Conservation (phyloP, 2,888 invertebrate genomes). For the Aphodius granarius region DNA sequence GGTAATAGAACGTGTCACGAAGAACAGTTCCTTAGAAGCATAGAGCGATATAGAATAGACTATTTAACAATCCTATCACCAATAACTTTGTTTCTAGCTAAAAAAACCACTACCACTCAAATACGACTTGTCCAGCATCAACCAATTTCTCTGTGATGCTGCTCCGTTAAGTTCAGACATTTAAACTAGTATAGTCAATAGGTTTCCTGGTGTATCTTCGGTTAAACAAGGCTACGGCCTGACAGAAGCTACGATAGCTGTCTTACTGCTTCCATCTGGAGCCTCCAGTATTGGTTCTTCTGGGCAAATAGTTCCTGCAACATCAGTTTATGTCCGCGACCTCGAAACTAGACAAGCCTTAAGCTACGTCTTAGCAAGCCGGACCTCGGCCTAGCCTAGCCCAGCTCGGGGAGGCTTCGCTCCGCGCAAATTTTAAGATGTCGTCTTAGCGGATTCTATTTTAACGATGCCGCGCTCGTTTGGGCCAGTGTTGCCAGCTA, state of each 20-base stretch:
- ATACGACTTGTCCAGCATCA: slow-evolving; percentile 54
- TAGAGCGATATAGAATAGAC: slow-evolving; percentile 58
- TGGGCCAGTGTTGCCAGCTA: too few relatives aligned
- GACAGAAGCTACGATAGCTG: slow-evolving; percentile 71
- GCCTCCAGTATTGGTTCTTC: slow-evolving; percentile 61
- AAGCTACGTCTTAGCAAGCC: too few relatives aligned
- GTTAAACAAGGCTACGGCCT: slow-evolving; percentile 70
- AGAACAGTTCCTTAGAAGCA: slow-evolving; percentile 64
- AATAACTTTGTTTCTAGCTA: slow-evolving; percentile 56
- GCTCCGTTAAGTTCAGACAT: slow-evolving; percentile 46
- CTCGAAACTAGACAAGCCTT: slow-evolving; percentile 64
- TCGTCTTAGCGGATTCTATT: too few relatives aligned
- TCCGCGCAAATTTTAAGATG: too few relatives aligned
- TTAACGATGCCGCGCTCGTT: too few relatives aligned
- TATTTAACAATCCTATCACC: slow-evolving; percentile 55
- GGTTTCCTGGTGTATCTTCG: slow-evolving; percentile 45
- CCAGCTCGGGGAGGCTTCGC: too few relatives aligned
- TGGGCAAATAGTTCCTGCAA: slow-evolving; percentile 64
- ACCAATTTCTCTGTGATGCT: slow-evolving; percentile 52
- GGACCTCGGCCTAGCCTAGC: too few relatives aligned
- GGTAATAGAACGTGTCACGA: slow-evolving; percentile 62
- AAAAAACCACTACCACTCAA: slow-evolving; percentile 53
- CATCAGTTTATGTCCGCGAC: slow-evolving; percentile 65
- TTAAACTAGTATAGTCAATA: slow-evolving; percentile 18
- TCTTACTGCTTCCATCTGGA: slow-evolving; percentile 48